These are phyloP conservation scores for Alloplasta piceator DNA, from an alignment of 2,888 invertebrate genomes.

Conservation along the genomic window DNA sequence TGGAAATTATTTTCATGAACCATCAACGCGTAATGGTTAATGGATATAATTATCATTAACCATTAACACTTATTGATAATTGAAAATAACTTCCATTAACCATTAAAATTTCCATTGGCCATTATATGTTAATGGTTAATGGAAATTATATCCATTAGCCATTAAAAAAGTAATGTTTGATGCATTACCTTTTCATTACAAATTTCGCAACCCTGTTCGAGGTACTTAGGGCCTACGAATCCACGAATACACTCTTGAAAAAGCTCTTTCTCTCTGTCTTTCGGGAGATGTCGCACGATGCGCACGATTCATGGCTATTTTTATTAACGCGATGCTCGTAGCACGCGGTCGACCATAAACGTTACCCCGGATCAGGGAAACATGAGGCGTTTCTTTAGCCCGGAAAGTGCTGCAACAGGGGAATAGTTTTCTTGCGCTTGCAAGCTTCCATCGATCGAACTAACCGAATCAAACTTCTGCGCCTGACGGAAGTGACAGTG, in stretches of 20 bases:
- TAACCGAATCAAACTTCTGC: conserved; percentile 61
- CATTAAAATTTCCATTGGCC: no score
- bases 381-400: conserved; percentile 33
- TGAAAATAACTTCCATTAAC: no score
- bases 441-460: conserved; percentile 26
- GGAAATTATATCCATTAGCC: no score
- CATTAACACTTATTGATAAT: no score
- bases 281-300: conserved; percentile 21
- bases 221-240: background rate
- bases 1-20: no score
- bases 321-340: conserved; percentile 17
- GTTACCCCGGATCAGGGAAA: conserved; percentile 54
- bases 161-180: no score
- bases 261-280: conserved; percentile 24
- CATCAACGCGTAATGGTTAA: no score
- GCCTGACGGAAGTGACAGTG: conserved; percentile 72
- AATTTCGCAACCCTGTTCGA: no score
- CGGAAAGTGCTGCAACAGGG: background rate
- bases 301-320: conserved; percentile 14
- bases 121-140: no score
- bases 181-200: no score
- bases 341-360: conserved; percentile 62
- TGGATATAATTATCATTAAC: no score
- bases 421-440: conserved; percentile 1
- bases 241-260: conserved; percentile 34